Conservation (phyloP, 2,113 vertebrate species). For the Pseudorhombus dupliciocellatus region DNA sequence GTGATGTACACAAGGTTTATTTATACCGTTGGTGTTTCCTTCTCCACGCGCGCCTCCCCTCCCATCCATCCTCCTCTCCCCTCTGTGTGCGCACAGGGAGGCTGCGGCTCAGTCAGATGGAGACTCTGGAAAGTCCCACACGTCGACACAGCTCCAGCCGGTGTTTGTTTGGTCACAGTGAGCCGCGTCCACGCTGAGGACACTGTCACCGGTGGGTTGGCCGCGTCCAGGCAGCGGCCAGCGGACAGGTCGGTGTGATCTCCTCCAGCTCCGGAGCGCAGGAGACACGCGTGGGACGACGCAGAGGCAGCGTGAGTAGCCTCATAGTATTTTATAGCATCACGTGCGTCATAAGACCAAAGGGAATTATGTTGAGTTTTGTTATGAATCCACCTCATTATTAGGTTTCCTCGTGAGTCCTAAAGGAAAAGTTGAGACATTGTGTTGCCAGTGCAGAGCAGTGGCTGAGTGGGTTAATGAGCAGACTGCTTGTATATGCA, state of each 20-base stretch:
- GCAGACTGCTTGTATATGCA: not conserved
- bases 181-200: not conserved
- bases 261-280: not conserved
- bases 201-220: not conserved
- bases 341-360: not conserved
- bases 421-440: not conserved
- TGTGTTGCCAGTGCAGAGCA: not conserved
- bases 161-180: not conserved
- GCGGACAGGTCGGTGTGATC: not conserved
- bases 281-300: constrained; percentile 13
- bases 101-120: constrained; percentile 42
- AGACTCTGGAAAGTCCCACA: constrained; percentile 33
- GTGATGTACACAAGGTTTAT: not conserved
- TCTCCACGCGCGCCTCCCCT: constrained; percentile 13
- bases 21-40: not conserved
- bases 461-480: too few relatives aligned
- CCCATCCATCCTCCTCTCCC: not conserved
- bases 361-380: not conserved
- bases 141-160: not conserved
- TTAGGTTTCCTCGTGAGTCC: not conserved
- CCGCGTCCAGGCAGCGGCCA: not conserved
- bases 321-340: not conserved
- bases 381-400: not conserved
- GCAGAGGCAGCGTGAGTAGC: constrained; percentile 55
- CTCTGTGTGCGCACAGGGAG: constrained; percentile 2